A percentile compares a stretch with the other conserved stretches of the same genome.
Evolutionary conservation across 1,140 invertebrate species (phyloP).

Genomic region (Metaphire vulgaris): DNA sequence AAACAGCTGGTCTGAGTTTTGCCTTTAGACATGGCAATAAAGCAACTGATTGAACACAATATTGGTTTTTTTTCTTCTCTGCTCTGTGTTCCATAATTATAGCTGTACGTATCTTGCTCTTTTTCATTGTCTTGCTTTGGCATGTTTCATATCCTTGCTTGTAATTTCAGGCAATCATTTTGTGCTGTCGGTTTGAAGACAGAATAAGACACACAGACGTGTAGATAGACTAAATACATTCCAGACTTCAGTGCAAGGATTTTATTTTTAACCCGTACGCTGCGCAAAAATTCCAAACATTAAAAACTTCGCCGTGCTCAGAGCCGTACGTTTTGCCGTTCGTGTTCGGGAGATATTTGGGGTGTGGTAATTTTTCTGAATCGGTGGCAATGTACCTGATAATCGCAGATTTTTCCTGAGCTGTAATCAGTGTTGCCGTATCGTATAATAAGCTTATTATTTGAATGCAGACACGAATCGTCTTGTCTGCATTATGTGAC

Average conservation of each 20-base stretch:
- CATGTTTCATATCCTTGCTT: too few species aligned
- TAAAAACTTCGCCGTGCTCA: background rate
- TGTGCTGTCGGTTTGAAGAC: too few species aligned
- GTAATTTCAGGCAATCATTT: too few species aligned
- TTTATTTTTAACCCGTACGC: background rate
- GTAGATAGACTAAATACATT: background rate
- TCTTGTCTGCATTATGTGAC: background rate
- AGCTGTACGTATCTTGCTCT: too few species aligned
- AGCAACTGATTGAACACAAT: background rate
- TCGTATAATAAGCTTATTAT: constrained; percentile 1
- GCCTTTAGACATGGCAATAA: background rate
- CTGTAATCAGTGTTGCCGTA: background rate
- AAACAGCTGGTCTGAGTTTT: background rate
- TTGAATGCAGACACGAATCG: background rate
- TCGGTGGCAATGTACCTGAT: background rate
- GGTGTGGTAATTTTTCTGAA: too few species aligned
- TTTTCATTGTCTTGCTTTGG: too few species aligned
- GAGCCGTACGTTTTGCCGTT: too few species aligned
- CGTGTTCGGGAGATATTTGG: too few species aligned
- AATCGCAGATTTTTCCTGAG: background rate
- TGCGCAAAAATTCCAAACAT: background rate
- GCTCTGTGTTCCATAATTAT: too few species aligned
- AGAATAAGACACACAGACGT: too few species aligned
- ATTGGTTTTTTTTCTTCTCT: background rate
- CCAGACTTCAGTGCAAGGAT: background rate